Percentiles rank a stretch among this genome's conserved stretches.
Conservation (phyloP, 2,113 vertebrate genomes). For the Apus apus region DNA sequence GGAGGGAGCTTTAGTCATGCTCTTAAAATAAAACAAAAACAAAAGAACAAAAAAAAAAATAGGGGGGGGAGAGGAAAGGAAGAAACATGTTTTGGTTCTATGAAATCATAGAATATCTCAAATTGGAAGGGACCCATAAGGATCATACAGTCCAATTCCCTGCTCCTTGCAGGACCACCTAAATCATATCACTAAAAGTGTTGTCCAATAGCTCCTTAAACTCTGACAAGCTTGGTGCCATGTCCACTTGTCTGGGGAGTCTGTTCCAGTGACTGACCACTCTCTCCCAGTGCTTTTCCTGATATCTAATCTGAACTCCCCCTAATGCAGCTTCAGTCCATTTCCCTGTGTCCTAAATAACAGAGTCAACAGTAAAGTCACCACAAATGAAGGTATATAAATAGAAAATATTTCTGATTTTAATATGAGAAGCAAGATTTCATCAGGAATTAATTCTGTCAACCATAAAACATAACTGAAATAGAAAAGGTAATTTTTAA, state of each 20-base stretch:
- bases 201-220: background rate
- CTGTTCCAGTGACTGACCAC: background rate
- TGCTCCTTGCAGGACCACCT: background rate
- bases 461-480: background rate
- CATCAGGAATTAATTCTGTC: background rate
- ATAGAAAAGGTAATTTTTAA: background rate
- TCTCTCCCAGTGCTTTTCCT: background rate
- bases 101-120: background rate
- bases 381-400: background rate
- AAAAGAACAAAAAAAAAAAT: background rate
- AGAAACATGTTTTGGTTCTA: background rate
- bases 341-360: background rate
- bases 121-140: background rate
- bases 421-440: background rate
- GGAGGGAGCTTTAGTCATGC: background rate
- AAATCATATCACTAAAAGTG: background rate
- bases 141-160: background rate
- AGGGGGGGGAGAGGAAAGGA: accelerated
- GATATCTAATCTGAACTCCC: background rate
- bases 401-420: background rate
- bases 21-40: background rate
- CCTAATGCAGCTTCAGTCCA: background rate
- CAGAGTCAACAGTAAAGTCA: background rate
- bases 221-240: background rate
- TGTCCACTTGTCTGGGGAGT: accelerated